Percentiles rank a stretch among this genome's conserved stretches.
Conservation (phyloP, 2,797 vertebrate species). For the Gymnothorax javanicus region DNA sequence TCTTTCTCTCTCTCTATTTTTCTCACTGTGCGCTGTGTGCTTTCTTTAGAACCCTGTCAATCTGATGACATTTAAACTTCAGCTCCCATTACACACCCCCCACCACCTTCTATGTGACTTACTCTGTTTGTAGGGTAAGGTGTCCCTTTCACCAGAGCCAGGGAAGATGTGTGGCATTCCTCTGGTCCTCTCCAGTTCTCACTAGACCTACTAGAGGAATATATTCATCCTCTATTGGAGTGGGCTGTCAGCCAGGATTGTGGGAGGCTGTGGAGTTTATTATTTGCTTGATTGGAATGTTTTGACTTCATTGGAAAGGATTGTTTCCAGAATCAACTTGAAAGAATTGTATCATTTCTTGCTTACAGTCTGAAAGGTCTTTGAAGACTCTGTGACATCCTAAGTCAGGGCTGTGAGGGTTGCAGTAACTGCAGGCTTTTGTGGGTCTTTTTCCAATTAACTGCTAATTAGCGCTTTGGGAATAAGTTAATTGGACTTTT, state of each 20-base stretch:
- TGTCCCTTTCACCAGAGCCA: neutral
- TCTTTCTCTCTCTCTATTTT: neutral
- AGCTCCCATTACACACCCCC: neutral
- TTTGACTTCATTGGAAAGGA: neutral
- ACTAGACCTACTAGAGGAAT: neutral
- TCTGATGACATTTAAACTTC: constrained; percentile 13
- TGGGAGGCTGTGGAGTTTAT: neutral
- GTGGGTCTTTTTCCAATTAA: no score
- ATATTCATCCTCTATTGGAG: neutral
- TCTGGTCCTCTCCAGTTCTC: neutral
- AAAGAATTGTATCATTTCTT: neutral
- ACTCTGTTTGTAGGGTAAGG: neutral
- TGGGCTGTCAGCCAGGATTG: neutral
- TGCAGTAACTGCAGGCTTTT: neutral
- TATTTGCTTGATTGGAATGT: neutral
- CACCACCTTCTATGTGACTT: neutral
- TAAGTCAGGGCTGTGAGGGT: neutral
- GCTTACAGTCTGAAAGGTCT: neutral
- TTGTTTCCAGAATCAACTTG: neutral
- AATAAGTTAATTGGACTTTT: no score
- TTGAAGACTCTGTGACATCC: neutral
- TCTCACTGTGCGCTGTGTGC: neutral
- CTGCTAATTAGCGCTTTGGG: no score
- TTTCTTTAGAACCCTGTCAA: constrained; percentile 5
- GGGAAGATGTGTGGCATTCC: neutral